Conservation (phyloP, 2,888 invertebrate genomes). For the Amblyteles armatorius region DNA sequence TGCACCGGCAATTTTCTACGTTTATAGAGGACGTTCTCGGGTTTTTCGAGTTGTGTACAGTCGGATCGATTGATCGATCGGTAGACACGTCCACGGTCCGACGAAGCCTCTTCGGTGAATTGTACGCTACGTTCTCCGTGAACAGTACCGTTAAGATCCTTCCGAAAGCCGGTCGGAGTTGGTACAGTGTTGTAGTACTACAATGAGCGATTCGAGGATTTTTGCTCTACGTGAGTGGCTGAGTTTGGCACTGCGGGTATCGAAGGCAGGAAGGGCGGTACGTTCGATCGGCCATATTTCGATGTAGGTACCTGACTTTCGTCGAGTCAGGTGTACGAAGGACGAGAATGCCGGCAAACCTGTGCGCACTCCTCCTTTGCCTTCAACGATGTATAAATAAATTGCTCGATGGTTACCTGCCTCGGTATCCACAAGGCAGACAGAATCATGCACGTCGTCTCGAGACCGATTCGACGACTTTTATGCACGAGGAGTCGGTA, state of each 20-base stretch:
- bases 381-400: constrained; percentile 61
- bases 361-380: constrained; percentile 38
- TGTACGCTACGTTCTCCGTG: constrained; percentile 33
- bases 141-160: constrained; percentile 63
- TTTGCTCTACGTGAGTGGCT: constrained; percentile 55
- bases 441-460: constrained; percentile 6
- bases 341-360: constrained; percentile 36
- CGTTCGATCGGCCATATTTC: constrained; percentile 49
- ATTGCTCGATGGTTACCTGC: constrained; percentile 44
- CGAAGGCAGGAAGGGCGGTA: constrained; percentile 36
- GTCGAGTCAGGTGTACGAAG: constrained; percentile 67
- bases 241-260: constrained; percentile 33
- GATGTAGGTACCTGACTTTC: constrained; percentile 59
- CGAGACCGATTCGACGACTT: constrained; percentile 20
- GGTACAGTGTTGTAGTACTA: constrained; percentile 51
- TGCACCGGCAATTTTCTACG: constrained; percentile 1
- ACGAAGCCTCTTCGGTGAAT: constrained; percentile 27
- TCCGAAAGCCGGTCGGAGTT: constrained; percentile 30
- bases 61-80: constrained; percentile 68
- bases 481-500: constrained; percentile 12
- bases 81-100: constrained; percentile 16
- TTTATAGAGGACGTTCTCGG: constrained; percentile 27
- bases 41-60: background rate
- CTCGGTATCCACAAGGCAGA: constrained; percentile 11
- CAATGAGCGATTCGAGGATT: constrained; percentile 62